These are phyloP conservation scores for Aethes cnicana DNA, from an alignment of 2,888 invertebrate species.

Conservation along the genomic window DNA sequence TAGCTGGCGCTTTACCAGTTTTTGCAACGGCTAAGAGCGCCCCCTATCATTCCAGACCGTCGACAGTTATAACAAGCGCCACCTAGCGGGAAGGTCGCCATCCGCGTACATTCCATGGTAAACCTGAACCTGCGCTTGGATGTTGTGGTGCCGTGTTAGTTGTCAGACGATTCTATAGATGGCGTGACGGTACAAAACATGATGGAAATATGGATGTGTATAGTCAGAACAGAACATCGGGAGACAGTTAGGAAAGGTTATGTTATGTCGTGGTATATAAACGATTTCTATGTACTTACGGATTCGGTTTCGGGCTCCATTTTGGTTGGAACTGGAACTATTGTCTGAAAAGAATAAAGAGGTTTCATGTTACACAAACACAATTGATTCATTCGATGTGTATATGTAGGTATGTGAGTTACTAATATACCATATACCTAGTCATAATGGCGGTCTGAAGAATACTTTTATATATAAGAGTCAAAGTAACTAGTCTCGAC, in stretches of 20 bases:
- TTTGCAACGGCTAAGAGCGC: conserved; percentile 6
- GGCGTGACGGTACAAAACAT: conserved; percentile 46
- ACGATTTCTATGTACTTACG: conserved; percentile 60
- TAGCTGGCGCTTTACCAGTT: background rate
- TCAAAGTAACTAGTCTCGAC: too few species aligned
- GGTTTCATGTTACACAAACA: conserved; percentile 1
- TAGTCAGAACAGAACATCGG: conserved; percentile 12
- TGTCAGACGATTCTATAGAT: conserved; percentile 48
- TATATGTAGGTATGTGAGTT: too few species aligned
- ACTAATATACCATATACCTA: too few species aligned
- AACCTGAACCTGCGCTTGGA: background rate
- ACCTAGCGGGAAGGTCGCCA: conserved; percentile 24
- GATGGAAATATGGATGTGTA: conserved; percentile 55
- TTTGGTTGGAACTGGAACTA: conserved; percentile 51
- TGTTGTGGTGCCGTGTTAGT: conserved; percentile 31
- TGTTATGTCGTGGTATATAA: too few species aligned
- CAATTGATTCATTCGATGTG: too few species aligned
- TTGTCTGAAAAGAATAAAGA: conserved; percentile 61
- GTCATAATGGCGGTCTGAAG: too few species aligned
- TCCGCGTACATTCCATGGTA: background rate
- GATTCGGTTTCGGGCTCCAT: conserved; percentile 69
- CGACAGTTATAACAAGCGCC: conserved; percentile 16
- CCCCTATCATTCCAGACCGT: conserved; percentile 14
- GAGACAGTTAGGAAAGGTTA: conserved; percentile 16
- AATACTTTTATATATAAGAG: too few species aligned